Base-by-base conservation (phyloP, 2,888 invertebrate genomes). In the Drosophila mimetica region DNA sequence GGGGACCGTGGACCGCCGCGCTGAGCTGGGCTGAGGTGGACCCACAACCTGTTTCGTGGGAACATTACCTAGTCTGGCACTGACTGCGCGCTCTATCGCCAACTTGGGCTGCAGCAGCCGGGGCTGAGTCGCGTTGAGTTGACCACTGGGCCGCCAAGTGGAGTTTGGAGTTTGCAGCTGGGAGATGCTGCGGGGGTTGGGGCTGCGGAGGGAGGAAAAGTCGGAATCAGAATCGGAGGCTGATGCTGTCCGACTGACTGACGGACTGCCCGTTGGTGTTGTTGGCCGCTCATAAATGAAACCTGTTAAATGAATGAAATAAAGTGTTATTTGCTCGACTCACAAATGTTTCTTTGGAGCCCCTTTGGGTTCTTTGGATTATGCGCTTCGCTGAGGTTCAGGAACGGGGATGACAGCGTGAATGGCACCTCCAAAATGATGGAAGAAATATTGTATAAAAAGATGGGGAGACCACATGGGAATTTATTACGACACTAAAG, bases 281-380 rank as follows among this genome's bases (percentile, higher is more conserved):
- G 48, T 64, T 74, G 66, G 44, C 51, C 71, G 75, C 79, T 89
- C 90, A 89, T 90, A 90, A 90, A 91, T 90, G 91, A 90, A 91
- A 91, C 90, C 90, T 91, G 90, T 91, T 91, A 91, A 91, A 91
- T 91, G 91, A 91, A 91, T 91, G 90, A 91, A 90, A 91, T 91
- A 88, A 91, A 91, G 91, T 91, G 91, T 90, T 90, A 87, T 89
- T 91, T 86, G 85, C 88, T 77, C 76, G 87, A 88, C 85, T 85
- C 87, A 84, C 84, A 83, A 88, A 84, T 88, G 86, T 83, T 84
- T 84, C 70, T 70, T 71, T 65, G 76, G 67, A 51, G 66, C 74
- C 67, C 52, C 66, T 75, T 72, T 71, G 69, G 66, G 48, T 46
- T 78, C 71, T 53, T 77, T 70, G 80, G 80, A 82, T 86, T 86